Evolutionary conservation across 1,140 invertebrate genomes (phyloP).

Genomic region (Cydia fagiglandana): DNA sequence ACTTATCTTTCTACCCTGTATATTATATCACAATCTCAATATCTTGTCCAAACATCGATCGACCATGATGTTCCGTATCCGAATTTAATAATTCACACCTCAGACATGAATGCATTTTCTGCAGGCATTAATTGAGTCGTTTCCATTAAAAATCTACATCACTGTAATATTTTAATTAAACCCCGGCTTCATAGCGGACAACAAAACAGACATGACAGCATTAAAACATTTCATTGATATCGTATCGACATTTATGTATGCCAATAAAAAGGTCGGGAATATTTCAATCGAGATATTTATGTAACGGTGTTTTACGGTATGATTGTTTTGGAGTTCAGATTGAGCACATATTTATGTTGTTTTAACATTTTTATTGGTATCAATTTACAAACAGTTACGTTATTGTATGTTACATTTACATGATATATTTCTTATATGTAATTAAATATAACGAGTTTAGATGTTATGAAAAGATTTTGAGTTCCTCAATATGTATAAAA

Average conservation of each 20-base stretch:
- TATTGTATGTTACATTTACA: neutral
- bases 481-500: too few relatives aligned
- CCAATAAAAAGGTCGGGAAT: neutral
- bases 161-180: conserved; percentile 22
- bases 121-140: neutral
- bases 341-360: neutral
- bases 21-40: too few relatives aligned
- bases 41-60: too few relatives aligned
- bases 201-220: neutral
- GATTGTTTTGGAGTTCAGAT: neutral
- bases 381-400: neutral
- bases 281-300: neutral
- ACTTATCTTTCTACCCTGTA: too few relatives aligned
- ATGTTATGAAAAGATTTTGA: too few relatives aligned
- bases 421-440: too few relatives aligned
- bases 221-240: conserved; percentile 8
- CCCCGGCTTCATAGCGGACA: conserved; percentile 7
- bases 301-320: neutral
- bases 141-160: conserved; percentile 8
- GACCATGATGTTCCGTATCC: too few relatives aligned
- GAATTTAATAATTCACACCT: too few relatives aligned
- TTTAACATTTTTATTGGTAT: neutral
- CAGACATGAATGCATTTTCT: too few relatives aligned
- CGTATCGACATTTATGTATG: neutral
- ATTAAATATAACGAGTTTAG: too few relatives aligned